These are phyloP conservation scores for Myripristis jacobus DNA, from an alignment of 2,797 vertebrate species.

Conservation along the genomic window DNA sequence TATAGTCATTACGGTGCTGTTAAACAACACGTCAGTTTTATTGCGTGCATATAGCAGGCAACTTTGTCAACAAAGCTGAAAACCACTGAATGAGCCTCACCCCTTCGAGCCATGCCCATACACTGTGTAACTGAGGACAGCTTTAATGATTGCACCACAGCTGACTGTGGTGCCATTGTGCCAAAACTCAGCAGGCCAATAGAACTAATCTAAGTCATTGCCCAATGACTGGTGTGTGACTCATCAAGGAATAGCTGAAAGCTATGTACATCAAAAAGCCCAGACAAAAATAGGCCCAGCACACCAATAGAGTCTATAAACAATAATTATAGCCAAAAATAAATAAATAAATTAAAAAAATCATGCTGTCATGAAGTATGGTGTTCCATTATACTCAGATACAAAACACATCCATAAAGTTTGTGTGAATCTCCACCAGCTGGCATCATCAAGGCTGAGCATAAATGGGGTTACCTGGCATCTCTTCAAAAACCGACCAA, in stretches of 20 bases:
- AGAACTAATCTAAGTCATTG: slow-evolving; percentile 42
- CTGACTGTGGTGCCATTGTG: slow-evolving; percentile 7
- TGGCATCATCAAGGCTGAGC: not conserved
- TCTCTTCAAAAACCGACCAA: not conserved
- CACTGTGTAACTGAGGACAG: slow-evolving; percentile 8
- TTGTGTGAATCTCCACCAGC: not conserved
- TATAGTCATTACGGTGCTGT: slow-evolving; percentile 7
- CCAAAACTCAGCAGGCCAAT: slow-evolving; percentile 32
- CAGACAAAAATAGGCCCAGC: not conserved
- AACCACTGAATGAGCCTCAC: slow-evolving; percentile 47
- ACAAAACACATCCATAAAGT: not conserved
- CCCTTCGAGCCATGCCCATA: slow-evolving; percentile 41
- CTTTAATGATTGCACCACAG: slow-evolving; percentile 1
- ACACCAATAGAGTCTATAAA: not conserved
- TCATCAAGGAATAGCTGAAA: slow-evolving; percentile 54
- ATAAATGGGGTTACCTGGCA: not conserved
- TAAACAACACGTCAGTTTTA: slow-evolving; percentile 16
- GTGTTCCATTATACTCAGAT: not conserved
- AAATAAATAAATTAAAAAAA: too few species aligned
- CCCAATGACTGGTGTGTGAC: slow-evolving; percentile 47
- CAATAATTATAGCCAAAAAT: slow-evolving; percentile 17
- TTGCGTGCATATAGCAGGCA: slow-evolving; percentile 28
- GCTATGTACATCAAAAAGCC: slow-evolving; percentile 14
- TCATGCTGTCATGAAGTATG: not conserved
- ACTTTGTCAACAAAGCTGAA: slow-evolving; percentile 41